phyloP scores from a whole-genome alignment of 2,888 invertebrate genomes.

The Diaprepes abbreviatus region DNA sequence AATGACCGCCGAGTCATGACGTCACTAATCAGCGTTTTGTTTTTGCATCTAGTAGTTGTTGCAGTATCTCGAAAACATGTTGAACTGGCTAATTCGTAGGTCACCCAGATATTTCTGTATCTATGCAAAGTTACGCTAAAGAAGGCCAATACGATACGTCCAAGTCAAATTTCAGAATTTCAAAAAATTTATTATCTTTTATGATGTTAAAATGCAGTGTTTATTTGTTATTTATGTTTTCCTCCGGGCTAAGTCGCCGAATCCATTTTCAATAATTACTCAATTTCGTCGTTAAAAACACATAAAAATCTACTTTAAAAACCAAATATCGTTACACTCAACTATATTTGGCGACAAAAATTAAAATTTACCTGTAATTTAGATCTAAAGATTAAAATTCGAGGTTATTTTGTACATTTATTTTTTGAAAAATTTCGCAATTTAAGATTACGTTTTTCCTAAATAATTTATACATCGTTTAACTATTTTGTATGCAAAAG shows the following conservation, averaged over 20 bases:
- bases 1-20: too few species aligned
- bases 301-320: not conserved
- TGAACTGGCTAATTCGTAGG: too few species aligned
- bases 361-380: not conserved
- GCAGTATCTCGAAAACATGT: too few species aligned
- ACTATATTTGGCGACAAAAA: not conserved
- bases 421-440: conserved; percentile 15
- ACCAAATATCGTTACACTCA: not conserved
- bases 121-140: too few species aligned
- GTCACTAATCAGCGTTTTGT: too few species aligned
- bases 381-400: not conserved
- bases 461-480: conserved; percentile 25
- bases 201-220: too few species aligned
- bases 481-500: conserved; percentile 14
- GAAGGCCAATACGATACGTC: too few species aligned
- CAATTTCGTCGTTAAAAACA: not conserved
- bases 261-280: not conserved
- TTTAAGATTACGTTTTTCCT: conserved; percentile 16
- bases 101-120: too few species aligned
- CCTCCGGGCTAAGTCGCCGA: not conserved
- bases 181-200: too few species aligned
- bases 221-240: not conserved
- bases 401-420: conserved; percentile 10
- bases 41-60: too few species aligned
- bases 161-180: too few species aligned